Evolutionary conservation across 2,888 invertebrate species (phyloP).

Genomic region (Himalopsyche anomala): DNA sequence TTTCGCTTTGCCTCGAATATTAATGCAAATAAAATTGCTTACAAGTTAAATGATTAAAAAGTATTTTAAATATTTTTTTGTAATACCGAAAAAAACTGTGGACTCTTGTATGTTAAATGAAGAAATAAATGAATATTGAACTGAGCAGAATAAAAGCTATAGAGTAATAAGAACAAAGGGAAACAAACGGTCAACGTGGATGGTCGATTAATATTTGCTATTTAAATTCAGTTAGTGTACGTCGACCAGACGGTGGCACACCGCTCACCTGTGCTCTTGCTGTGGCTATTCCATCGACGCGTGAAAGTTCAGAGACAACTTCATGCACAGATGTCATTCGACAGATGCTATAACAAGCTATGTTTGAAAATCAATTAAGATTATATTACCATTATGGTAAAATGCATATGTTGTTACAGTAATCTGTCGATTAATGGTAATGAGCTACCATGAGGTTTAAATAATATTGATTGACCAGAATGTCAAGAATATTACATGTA

Average conservation of each 20-base stretch:
- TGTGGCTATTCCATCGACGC: slow-evolving; percentile 8
- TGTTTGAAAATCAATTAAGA: slow-evolving; percentile 9
- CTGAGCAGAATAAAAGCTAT: neutral
- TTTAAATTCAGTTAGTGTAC: slow-evolving; percentile 49
- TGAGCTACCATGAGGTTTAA: too few species aligned
- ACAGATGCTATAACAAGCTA: slow-evolving; percentile 5
- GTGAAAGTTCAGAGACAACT: neutral
- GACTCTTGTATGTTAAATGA: too few species aligned
- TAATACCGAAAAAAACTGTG: too few species aligned
- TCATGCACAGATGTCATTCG: neutral
- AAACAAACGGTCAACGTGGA: neutral
- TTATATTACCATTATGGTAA: neutral
- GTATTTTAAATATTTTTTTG: too few species aligned
- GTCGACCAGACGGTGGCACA: neutral
- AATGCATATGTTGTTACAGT: neutral
- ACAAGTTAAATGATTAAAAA: too few species aligned
- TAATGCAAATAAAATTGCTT: too few species aligned
- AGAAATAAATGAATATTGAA: neutral
- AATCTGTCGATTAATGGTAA: neutral
- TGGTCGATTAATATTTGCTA: slow-evolving; percentile 52
- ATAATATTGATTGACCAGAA: too few species aligned
- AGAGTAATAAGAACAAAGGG: neutral
- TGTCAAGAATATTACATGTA: too few species aligned
- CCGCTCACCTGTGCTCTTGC: neutral
- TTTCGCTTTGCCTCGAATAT: too few species aligned